Percentiles rank a stretch among this genome's conserved stretches.
These are phyloP conservation scores for Caiman crocodilus DNA, from an alignment of 2,797 vertebrate species.

Conservation along the genomic window DNA sequence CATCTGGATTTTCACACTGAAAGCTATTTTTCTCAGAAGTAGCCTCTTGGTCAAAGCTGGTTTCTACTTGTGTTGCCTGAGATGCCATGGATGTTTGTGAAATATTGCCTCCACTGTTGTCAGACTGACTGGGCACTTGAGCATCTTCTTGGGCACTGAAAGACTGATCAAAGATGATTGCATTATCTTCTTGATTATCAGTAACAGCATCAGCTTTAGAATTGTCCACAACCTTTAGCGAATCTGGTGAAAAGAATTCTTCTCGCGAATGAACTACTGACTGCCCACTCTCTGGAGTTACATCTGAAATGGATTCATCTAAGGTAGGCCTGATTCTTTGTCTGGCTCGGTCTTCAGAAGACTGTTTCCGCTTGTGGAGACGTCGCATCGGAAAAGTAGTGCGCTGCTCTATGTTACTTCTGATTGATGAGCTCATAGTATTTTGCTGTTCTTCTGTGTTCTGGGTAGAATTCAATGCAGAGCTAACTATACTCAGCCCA, in stretches of 20 bases:
- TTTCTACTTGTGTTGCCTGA: constrained; percentile 79
- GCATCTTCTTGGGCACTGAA: constrained; percentile 90
- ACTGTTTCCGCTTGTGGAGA: constrained; percentile 94
- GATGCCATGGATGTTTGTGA: constrained; percentile 83
- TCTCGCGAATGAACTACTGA: constrained; percentile 79
- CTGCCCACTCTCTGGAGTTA: constrained; percentile 78
- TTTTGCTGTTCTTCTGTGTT: constrained; percentile 77
- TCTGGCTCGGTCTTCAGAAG: constrained; percentile 88
- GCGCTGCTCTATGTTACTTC: constrained; percentile 86
- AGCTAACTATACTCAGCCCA: constrained; percentile 95
- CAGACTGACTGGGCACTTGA: constrained; percentile 96
- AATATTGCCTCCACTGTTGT: constrained; percentile 85
- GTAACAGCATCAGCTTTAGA: constrained; percentile 71
- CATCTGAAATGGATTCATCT: constrained; percentile 81
- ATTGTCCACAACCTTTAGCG: constrained; percentile 87
- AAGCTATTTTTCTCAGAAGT: constrained; percentile 80
- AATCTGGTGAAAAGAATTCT: constrained; percentile 92
- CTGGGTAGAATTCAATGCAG: constrained; percentile 89
- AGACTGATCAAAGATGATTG: constrained; percentile 81
- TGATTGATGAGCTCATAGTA: constrained; percentile 73
- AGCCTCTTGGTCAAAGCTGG: constrained; percentile 80
- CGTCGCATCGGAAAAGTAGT: constrained; percentile 90
- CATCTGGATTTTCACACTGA: constrained; percentile 80
- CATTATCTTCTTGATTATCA: constrained; percentile 80
- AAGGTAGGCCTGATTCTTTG: constrained; percentile 88